Evolutionary conservation across 2,797 vertebrate species (phyloP).

Genomic region (Cirrhinus mrigala): DNA sequence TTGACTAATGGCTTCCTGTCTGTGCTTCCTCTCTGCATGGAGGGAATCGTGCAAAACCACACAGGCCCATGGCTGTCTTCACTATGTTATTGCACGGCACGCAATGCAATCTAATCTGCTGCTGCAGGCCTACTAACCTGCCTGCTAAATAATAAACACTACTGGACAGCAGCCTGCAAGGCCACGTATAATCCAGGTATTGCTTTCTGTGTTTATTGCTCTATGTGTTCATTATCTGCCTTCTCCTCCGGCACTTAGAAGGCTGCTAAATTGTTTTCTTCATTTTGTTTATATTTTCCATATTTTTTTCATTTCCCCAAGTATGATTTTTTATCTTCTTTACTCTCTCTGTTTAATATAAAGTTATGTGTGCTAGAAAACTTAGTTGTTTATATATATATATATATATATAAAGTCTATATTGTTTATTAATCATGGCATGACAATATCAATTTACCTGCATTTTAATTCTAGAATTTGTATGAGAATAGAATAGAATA

Average conservation of each 20-base stretch:
- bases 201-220: conserved; percentile 84
- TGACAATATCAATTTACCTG: not conserved
- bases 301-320: conserved; percentile 25
- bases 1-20: conserved; percentile 78
- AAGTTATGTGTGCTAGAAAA: conserved; percentile 37
- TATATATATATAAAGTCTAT: not conserved
- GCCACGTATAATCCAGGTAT: conserved; percentile 79
- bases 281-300: conserved; percentile 50
- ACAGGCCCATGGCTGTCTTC: conserved; percentile 74
- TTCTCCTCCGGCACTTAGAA: conserved; percentile 74
- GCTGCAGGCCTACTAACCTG: conserved; percentile 79
- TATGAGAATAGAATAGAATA: not conserved
- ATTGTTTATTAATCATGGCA: not conserved
- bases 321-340: conserved; percentile 5
- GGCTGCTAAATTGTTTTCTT: conserved; percentile 73
- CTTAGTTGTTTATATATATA: not conserved
- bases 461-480: not conserved
- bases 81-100: conserved; percentile 76
- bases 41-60: conserved; percentile 29
- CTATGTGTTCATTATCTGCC: conserved; percentile 82
- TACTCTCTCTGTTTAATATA: conserved; percentile 28
- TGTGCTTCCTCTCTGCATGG: conserved; percentile 71
- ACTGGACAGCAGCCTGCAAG: conserved; percentile 79
- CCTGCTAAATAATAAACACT: conserved; percentile 84
- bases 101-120: conserved; percentile 81